Percentiles rank a stretch among this genome's conserved stretches.
These are phyloP conservation scores for Unio delphinus DNA, from an alignment of 2,888 invertebrate species.

Conservation along the genomic window DNA sequence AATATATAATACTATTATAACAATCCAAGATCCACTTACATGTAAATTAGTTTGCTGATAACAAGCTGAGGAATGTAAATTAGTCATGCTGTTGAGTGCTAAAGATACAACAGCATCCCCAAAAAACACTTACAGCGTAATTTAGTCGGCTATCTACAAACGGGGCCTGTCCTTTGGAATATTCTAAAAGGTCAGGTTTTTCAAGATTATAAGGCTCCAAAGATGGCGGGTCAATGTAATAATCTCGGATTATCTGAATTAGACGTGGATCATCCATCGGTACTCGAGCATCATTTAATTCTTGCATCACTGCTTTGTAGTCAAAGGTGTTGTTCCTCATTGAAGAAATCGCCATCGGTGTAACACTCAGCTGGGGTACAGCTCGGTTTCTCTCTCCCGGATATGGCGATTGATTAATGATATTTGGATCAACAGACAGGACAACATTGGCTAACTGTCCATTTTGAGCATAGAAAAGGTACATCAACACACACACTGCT, in stretches of 20 bases:
- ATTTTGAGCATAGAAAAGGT: no score
- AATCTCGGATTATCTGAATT: constrained; percentile 32
- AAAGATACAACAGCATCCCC: not conserved
- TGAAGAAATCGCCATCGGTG: constrained; percentile 21
- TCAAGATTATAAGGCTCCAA: constrained; percentile 29
- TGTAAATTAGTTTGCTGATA: no score
- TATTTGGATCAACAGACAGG: no score
- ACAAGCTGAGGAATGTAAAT: no score
- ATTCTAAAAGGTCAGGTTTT: constrained; percentile 29
- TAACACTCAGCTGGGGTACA: constrained; percentile 18
- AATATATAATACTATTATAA: no score
- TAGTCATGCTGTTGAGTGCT: no score
- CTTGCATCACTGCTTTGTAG: constrained; percentile 24
- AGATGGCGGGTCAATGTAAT: constrained; percentile 39
- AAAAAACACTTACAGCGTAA: constrained; percentile 27
- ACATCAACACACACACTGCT: no score
- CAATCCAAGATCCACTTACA: no score
- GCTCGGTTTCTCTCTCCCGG: constrained; percentile 5
- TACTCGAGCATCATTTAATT: constrained; percentile 28
- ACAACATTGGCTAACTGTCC: no score
- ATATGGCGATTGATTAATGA: no score
- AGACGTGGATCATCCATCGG: constrained; percentile 29
- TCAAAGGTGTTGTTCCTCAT: constrained; percentile 18
- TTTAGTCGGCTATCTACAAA: constrained; percentile 42
- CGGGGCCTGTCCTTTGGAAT: constrained; percentile 43